These are phyloP conservation scores for Percina caprodes DNA, from an alignment of 2,113 vertebrate species.

Conservation along the genomic window DNA sequence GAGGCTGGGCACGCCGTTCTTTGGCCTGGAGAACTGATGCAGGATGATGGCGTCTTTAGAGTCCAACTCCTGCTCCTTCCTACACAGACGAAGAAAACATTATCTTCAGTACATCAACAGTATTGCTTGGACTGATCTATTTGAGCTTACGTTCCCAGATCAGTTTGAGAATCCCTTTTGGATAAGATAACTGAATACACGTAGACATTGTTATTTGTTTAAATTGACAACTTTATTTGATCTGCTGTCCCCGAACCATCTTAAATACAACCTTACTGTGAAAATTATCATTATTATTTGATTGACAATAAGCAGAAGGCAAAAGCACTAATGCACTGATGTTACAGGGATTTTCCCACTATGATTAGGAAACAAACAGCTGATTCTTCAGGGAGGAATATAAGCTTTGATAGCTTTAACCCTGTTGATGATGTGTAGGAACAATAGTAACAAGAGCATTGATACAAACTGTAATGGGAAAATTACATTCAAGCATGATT, in stretches of 20 bases:
- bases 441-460: not conserved
- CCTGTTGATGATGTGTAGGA: not conserved
- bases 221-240: not conserved
- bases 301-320: not conserved
- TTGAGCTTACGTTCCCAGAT: not conserved
- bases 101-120: not conserved
- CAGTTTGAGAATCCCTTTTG: not conserved
- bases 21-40: slow-evolving; percentile 97
- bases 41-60: slow-evolving; percentile 98
- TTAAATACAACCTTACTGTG: not conserved
- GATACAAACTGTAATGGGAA: not conserved
- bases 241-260: not conserved
- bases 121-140: not conserved
- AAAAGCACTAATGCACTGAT: not conserved
- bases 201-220: not conserved
- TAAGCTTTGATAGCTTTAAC: not conserved
- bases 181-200: not conserved
- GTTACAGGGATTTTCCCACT: not conserved
- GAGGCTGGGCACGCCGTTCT: slow-evolving; percentile 93
- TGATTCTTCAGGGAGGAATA: slow-evolving; percentile 6
- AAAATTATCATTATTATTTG: not conserved
- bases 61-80: slow-evolving; percentile 96
- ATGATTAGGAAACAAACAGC: not conserved
- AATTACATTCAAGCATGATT: no score
- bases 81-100: slow-evolving; percentile 59